These are phyloP conservation scores for Cephonodes hylas DNA, from an alignment of 2,888 invertebrate genomes.

Conservation along the genomic window DNA sequence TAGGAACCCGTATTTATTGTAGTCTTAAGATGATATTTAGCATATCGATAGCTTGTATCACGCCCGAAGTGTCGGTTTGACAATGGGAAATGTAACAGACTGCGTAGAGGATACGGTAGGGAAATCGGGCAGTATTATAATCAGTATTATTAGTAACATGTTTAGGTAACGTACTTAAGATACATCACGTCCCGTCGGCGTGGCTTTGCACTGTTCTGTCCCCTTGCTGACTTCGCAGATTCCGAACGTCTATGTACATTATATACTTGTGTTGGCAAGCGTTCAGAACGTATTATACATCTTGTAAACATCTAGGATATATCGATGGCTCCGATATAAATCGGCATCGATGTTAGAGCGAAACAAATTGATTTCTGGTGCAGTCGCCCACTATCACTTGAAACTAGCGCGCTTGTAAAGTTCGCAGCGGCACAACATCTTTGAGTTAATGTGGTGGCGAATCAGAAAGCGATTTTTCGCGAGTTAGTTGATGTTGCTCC, in stretches of 20 bases:
- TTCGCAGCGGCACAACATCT: constrained; percentile 26
- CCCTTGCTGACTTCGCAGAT: constrained; percentile 36
- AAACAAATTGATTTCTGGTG: constrained; percentile 49
- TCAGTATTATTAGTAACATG: constrained; percentile 46
- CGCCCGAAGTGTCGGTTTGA: constrained; percentile 19
- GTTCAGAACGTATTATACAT: neutral
- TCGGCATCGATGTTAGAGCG: constrained; percentile 26
- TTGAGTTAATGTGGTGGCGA: constrained; percentile 31
- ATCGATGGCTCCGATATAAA: neutral
- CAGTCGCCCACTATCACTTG: neutral
- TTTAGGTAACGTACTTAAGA: constrained; percentile 39
- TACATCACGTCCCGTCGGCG: constrained; percentile 41
- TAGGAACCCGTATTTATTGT: constrained; percentile 26
- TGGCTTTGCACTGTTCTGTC: constrained; percentile 45
- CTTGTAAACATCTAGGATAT: neutral
- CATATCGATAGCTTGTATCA: constrained; percentile 26
- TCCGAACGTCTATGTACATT: neutral
- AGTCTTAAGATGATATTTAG: constrained; percentile 24
- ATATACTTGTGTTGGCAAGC: constrained; percentile 1
- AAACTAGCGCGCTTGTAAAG: constrained; percentile 25
- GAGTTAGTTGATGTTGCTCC: constrained; percentile 36
- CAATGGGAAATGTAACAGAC: constrained; percentile 25
- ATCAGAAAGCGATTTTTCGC: constrained; percentile 47
- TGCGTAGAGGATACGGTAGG: constrained; percentile 35
- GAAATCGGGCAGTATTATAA: constrained; percentile 52